Conservation (phyloP, 1,140 invertebrate genomes). For the Panonychus citri region DNA sequence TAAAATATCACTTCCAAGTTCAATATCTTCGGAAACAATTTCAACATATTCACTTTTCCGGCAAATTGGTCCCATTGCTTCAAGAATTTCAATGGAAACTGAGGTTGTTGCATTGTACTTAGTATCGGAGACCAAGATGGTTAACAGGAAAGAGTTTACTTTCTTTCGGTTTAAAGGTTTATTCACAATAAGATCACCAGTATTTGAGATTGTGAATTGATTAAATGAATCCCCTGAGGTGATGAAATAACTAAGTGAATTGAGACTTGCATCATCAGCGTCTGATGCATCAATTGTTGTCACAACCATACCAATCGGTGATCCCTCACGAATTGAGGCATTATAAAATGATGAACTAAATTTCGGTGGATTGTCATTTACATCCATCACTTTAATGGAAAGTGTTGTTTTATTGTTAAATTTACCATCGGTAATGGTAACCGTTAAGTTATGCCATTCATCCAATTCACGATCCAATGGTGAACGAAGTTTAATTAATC, state of each 20-base stretch:
- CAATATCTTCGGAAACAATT: conserved; percentile 47
- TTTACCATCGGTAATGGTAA: conserved; percentile 55
- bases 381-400: conserved; percentile 49
- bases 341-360: conserved; percentile 44
- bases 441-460: conserved; percentile 25
- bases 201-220: not conserved
- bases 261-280: conserved; percentile 64
- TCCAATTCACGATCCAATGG: conserved; percentile 56
- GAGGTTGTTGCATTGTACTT: not conserved
- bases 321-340: conserved; percentile 38
- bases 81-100: conserved; percentile 46
- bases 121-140: too few species aligned
- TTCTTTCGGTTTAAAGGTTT: not conserved
- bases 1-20: conserved; percentile 42
- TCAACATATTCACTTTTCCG: conserved; percentile 44
- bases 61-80: conserved; percentile 68
- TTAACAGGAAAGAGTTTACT: too few species aligned
- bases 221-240: not conserved
- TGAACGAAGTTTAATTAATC: conserved; percentile 53
- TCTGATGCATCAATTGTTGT: conserved; percentile 76
- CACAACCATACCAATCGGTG: conserved; percentile 35
- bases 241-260: conserved; percentile 35
- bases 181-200: not conserved
- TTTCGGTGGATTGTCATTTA: conserved; percentile 80
- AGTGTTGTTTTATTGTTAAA: conserved; percentile 68